Evolutionary conservation across 1,140 invertebrate genomes (phyloP).

Genomic region (Sarcophaga bullata): DNA sequence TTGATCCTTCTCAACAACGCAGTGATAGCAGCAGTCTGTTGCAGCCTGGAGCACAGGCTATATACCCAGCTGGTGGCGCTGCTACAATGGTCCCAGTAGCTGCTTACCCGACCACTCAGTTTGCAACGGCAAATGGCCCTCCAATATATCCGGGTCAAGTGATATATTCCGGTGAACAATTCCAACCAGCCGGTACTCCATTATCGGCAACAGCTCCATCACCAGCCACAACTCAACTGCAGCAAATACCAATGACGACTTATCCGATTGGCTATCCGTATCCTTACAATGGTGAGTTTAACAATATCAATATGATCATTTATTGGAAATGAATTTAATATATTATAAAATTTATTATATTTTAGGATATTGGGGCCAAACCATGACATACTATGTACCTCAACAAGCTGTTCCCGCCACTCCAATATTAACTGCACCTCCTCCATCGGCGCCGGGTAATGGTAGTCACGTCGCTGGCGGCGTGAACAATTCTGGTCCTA

Average conservation of each 20-base stretch:
- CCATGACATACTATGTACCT: slow-evolving; percentile 64
- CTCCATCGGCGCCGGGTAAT: slow-evolving; percentile 31
- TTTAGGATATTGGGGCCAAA: slow-evolving; percentile 52
- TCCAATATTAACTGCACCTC: slow-evolving; percentile 45
- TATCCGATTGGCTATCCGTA: slow-evolving; percentile 64
- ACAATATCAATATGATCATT: not conserved
- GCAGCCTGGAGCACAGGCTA: slow-evolving; percentile 55
- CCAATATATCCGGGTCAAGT: slow-evolving; percentile 61
- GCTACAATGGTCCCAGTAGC: slow-evolving; percentile 59
- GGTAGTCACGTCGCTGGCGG: slow-evolving; percentile 43
- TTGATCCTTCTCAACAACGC: slow-evolving; percentile 60
- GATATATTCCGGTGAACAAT: slow-evolving; percentile 63
- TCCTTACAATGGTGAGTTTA: slow-evolving; percentile 55
- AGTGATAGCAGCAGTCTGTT: slow-evolving; percentile 53
- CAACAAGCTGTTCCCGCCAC: slow-evolving; percentile 49
- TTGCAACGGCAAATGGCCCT: slow-evolving; percentile 58
- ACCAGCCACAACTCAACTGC: slow-evolving; percentile 52
- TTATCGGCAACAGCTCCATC: slow-evolving; percentile 42
- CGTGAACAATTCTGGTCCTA: slow-evolving; percentile 44
- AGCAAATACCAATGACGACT: slow-evolving; percentile 63
- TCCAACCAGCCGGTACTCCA: slow-evolving; percentile 43
- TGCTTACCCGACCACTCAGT: slow-evolving; percentile 60
- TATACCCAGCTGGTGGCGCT: slow-evolving; percentile 58
- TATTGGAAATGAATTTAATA: not conserved
- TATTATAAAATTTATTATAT: no score